Conservation (phyloP, 2,888 invertebrate species). For the Plagiodera versicolora region DNA sequence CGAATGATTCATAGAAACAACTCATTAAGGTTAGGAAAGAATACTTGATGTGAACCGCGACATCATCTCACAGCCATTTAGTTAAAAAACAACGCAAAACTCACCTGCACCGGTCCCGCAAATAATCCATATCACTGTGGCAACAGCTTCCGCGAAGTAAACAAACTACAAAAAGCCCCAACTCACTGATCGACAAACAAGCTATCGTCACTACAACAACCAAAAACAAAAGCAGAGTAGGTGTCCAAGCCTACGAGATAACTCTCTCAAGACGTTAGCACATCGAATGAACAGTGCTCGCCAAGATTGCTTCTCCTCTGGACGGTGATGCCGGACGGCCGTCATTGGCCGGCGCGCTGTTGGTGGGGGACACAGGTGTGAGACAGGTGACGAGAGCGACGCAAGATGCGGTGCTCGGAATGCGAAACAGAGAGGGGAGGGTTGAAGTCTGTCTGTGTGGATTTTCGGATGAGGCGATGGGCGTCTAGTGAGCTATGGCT, state of each 20-base stretch:
- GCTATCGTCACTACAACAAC: conserved; percentile 25
- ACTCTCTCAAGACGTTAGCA: conserved; percentile 32
- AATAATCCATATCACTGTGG: conserved; percentile 27
- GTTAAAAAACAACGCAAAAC: not conserved
- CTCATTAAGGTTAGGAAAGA: too few relatives aligned
- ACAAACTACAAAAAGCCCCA: conserved; percentile 12
- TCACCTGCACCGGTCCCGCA: conserved; percentile 16
- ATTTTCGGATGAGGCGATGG: conserved; percentile 26
- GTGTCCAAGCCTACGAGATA: conserved; percentile 13
- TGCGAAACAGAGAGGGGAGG: conserved; percentile 17
- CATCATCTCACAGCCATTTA: not conserved
- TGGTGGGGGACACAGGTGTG: conserved; percentile 51
- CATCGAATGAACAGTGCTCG: conserved; percentile 43
- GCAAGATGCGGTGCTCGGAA: conserved; percentile 11
- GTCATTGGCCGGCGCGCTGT: conserved; percentile 41
- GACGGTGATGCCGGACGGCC: conserved; percentile 37
- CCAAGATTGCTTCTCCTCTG: conserved; percentile 48
- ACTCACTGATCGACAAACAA: conserved; percentile 15
- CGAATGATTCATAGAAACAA: too few relatives aligned
- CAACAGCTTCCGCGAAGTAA: not conserved
- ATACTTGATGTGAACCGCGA: too few relatives aligned
- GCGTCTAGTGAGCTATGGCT: conserved; percentile 21
- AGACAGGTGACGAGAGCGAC: conserved; percentile 35
- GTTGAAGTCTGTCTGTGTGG: conserved; percentile 19
- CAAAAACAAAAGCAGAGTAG: conserved; percentile 22